phyloP scores from a whole-genome alignment of 2,888 invertebrate species.

The Pachycephus smyrnensis region DNA sequence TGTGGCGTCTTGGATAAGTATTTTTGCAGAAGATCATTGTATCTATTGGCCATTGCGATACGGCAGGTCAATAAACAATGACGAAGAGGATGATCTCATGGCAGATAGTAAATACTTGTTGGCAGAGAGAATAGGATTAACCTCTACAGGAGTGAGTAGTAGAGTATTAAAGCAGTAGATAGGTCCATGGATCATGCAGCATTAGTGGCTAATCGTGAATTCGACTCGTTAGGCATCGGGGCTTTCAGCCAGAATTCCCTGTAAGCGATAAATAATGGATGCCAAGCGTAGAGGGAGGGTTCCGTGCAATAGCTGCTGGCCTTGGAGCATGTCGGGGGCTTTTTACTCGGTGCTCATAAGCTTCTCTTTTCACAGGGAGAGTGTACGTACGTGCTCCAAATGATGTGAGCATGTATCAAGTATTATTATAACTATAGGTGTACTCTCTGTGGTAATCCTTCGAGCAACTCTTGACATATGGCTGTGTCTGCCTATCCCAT shows the following conservation, averaged over 20 bases:
- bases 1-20: not conserved
- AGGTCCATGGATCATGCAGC: not conserved
- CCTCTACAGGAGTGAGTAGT: not conserved
- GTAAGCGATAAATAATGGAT: conserved; percentile 44
- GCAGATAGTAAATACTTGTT: not conserved
- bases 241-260: conserved; percentile 30
- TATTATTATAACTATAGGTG: not conserved
- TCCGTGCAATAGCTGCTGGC: conserved; percentile 41
- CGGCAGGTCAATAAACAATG: not conserved
- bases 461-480: not conserved
- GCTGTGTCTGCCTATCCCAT: not conserved
- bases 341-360: conserved; percentile 30
- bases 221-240: not conserved
- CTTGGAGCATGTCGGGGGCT: conserved; percentile 39
- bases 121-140: not conserved
- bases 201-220: not conserved
- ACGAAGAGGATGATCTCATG: not conserved
- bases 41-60: not conserved
- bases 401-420: conserved; percentile 17
- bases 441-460: conserved; percentile 4
- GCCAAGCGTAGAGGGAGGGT: conserved; percentile 34
- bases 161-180: not conserved
- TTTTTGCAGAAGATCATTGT: not conserved
- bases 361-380: conserved; percentile 19
- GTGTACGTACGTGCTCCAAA: conserved; percentile 31